Evolutionary conservation across 2,797 vertebrate species (phyloP).

Genomic region (Takifugu rubripes): DNA sequence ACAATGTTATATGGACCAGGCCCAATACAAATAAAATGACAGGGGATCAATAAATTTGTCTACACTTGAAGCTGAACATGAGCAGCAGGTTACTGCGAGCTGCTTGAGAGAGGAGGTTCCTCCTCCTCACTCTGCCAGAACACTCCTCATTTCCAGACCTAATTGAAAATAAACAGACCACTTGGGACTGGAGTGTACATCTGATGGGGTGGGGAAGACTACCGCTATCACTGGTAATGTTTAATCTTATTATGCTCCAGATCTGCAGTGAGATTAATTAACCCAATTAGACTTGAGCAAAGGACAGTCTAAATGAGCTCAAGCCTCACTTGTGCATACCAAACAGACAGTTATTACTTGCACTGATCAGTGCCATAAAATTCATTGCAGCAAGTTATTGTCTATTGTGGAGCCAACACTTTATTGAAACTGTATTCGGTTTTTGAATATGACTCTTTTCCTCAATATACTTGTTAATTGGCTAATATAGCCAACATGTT

Average conservation of each 20-base stretch:
- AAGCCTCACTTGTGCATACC: conserved; percentile 52
- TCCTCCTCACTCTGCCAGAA: conserved; percentile 51
- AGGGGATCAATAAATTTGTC: conserved; percentile 20
- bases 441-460: too few species aligned
- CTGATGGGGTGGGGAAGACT: conserved; percentile 71
- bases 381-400: neutral
- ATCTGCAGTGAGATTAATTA: conserved; percentile 72
- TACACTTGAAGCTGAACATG: conserved; percentile 31
- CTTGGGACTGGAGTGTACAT: conserved; percentile 61
- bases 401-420: too few species aligned
- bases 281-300: conserved; percentile 66
- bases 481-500: too few species aligned
- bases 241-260: conserved; percentile 68
- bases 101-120: conserved; percentile 47
- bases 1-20: neutral
- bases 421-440: too few species aligned
- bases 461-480: too few species aligned
- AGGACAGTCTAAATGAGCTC: conserved; percentile 47
- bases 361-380: conserved; percentile 40
- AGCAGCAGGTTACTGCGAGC: conserved; percentile 51
- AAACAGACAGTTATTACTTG: conserved; percentile 54
- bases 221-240: conserved; percentile 57
- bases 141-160: conserved; percentile 59
- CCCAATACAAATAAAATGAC: neutral
- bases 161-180: conserved; percentile 78